Percentiles rank a stretch among this genome's conserved stretches.
phyloP scores from a whole-genome alignment of 2,888 invertebrate species.

The Drosophila paramelanica region DNA sequence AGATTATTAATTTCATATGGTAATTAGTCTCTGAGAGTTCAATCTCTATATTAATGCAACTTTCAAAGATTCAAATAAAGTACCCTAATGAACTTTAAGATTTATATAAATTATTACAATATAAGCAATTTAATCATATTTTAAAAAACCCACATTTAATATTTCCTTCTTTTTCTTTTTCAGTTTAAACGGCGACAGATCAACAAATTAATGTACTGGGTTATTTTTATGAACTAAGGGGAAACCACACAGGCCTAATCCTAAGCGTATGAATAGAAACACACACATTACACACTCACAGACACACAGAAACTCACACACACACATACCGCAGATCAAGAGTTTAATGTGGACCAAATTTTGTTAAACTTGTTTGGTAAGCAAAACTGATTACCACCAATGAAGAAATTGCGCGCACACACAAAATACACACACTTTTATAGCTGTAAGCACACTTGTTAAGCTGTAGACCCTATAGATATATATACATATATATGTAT shows the following conservation, averaged over 20 bases:
- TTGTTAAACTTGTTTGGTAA: constrained; percentile 2
- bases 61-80: too few species aligned
- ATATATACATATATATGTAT: constrained; percentile 14
- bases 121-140: too few species aligned
- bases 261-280: constrained; percentile 38
- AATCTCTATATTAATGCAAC: too few species aligned
- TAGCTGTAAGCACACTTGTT: constrained; percentile 31
- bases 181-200: constrained; percentile 54
- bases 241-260: constrained; percentile 53
- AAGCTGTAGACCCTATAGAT: constrained; percentile 37
- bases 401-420: constrained; percentile 8
- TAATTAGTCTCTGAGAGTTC: too few species aligned
- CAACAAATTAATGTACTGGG: constrained; percentile 52
- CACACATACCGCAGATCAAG: constrained; percentile 3
- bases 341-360: constrained; percentile 20
- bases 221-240: constrained; percentile 30
- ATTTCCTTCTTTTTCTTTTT: constrained; percentile 14
- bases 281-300: not conserved
- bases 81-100: too few species aligned
- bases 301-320: not conserved
- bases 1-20: too few species aligned
- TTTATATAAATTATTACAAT: too few species aligned
- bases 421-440: constrained; percentile 23
- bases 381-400: constrained; percentile 15
- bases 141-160: not conserved